A percentile compares a stretch with the other conserved stretches of the same genome.
Conservation (phyloP, 1,140 invertebrate genomes). For the Dolichoris vasculosae region DNA sequence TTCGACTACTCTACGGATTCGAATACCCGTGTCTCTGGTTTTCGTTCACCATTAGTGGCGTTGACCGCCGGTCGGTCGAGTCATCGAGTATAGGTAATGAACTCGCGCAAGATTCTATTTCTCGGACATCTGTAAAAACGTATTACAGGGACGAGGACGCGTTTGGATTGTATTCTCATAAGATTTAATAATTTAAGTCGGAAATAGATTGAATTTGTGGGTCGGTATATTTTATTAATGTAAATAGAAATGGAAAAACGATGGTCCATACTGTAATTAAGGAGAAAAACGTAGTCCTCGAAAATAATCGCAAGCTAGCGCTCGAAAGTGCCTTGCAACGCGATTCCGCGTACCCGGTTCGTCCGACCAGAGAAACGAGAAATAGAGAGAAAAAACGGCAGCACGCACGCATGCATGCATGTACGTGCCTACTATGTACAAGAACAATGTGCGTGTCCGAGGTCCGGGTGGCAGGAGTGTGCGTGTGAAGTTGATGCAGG, state of each 20-base stretch:
- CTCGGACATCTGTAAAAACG: background rate
- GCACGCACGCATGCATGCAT: slow-evolving; percentile 55
- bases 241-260: too few species aligned
- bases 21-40: background rate
- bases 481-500: slow-evolving; percentile 70
- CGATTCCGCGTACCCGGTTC: background rate
- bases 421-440: slow-evolving; percentile 28
- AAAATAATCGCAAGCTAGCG: too few species aligned
- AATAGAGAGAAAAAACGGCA: slow-evolving; percentile 43
- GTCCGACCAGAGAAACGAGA: too few species aligned
- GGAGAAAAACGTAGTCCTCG: too few species aligned
- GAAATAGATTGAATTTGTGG: too few species aligned
- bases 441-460: slow-evolving; percentile 56
- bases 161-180: too few species aligned
- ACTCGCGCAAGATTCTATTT: background rate
- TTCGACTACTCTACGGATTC: too few species aligned
- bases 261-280: too few species aligned
- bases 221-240: too few species aligned
- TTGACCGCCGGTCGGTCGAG: background rate
- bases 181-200: too few species aligned
- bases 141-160: background rate
- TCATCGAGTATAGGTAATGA: background rate
- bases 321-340: background rate
- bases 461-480: slow-evolving; percentile 55
- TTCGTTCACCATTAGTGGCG: background rate